phyloP scores from a whole-genome alignment of 1,140 invertebrate species.

The Augochlora pura region DNA sequence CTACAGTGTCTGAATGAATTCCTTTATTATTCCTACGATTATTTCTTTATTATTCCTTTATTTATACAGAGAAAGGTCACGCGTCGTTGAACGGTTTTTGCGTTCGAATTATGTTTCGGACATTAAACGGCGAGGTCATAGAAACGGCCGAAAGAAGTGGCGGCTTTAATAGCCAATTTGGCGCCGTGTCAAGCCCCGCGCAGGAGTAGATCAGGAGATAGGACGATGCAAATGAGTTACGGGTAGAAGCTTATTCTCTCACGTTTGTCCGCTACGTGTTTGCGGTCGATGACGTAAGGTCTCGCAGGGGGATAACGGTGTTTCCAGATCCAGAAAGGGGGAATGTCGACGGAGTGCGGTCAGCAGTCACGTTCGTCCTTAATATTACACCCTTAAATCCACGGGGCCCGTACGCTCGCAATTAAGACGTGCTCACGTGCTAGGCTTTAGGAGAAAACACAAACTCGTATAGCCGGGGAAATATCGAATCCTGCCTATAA shows the following conservation, averaged over 20 bases:
- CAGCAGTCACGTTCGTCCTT: slow-evolving; percentile 67
- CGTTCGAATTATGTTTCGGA: neutral
- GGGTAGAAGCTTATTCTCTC: slow-evolving; percentile 52
- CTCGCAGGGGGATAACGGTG: slow-evolving; percentile 49
- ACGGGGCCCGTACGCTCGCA: slow-evolving; percentile 54
- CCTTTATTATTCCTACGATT: too few relatives aligned
- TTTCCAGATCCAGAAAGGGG: slow-evolving; percentile 44
- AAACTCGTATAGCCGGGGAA: slow-evolving; percentile 24
- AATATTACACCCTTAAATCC: slow-evolving; percentile 68
- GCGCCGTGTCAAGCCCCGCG: neutral
- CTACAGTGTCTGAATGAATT: too few relatives aligned
- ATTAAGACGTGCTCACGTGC: slow-evolving; percentile 64
- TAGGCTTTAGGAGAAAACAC: slow-evolving; percentile 51
- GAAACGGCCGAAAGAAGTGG: neutral
- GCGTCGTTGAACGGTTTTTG: neutral
- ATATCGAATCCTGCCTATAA: slow-evolving; percentile 38
- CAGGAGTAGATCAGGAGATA: slow-evolving; percentile 8
- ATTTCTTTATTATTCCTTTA: too few relatives aligned
- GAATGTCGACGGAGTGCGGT: slow-evolving; percentile 62
- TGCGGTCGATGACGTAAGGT: slow-evolving; percentile 63
- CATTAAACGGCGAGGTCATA: neutral
- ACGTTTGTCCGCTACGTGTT: slow-evolving; percentile 55
- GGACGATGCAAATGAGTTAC: slow-evolving; percentile 42
- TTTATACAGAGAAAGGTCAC: too few relatives aligned
- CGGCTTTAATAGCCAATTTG: slow-evolving; percentile 2